These are phyloP conservation scores for Gasterosteus aculeatus DNA, from an alignment of 2,113 vertebrate genomes.

Conservation along the genomic window DNA sequence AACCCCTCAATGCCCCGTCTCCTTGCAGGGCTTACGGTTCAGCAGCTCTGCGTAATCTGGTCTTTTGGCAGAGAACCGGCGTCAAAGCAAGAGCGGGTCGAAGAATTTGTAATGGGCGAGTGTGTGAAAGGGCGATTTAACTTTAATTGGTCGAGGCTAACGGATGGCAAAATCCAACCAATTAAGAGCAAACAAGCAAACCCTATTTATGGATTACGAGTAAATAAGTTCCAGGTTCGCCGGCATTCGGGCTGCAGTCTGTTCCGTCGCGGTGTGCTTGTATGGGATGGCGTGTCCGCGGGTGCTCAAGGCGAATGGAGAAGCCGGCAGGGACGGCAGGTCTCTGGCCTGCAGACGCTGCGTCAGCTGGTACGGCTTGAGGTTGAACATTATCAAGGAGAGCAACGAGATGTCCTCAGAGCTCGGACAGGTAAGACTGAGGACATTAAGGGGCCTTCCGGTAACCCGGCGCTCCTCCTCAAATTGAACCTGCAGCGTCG, in stretches of 20 bases:
- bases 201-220: slow-evolving; percentile 50
- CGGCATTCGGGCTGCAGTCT: background rate
- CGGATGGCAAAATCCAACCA: slow-evolving; percentile 29
- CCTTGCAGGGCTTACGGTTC: background rate
- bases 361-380: slow-evolving; percentile 59
- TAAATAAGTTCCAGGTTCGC: slow-evolving; percentile 30
- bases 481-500: background rate
- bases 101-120: slow-evolving; percentile 32
- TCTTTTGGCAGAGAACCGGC: slow-evolving; percentile 37
- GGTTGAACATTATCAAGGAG: slow-evolving; percentile 63
- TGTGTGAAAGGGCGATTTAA: slow-evolving; percentile 10
- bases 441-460: background rate
- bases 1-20: background rate
- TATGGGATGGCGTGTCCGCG: slow-evolving; percentile 37
- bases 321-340: slow-evolving; percentile 27
- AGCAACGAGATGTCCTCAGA: slow-evolving; percentile 29
- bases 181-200: slow-evolving; percentile 48
- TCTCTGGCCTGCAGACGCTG: slow-evolving; percentile 54
- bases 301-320: slow-evolving; percentile 16
- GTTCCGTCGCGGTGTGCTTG: background rate
- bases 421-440: slow-evolving; percentile 43
- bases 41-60: slow-evolving; percentile 24
- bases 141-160: slow-evolving; percentile 4
- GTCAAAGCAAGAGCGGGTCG: background rate
- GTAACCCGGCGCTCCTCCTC: background rate